Conservation (phyloP, 2,113 vertebrate genomes). For the Ammospiza nelsoni region DNA sequence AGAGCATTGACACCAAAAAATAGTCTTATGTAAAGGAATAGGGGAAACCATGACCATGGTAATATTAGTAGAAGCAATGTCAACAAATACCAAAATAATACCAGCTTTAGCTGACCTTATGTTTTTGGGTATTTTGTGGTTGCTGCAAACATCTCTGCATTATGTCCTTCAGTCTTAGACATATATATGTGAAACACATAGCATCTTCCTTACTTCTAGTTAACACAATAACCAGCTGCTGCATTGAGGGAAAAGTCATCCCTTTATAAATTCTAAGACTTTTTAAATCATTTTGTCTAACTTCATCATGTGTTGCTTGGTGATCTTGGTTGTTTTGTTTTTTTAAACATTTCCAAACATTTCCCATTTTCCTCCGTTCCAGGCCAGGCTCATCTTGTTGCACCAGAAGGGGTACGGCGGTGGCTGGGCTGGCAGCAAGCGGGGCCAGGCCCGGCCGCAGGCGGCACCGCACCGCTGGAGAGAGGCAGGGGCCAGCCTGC, state of each 20-base stretch:
- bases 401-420: accelerated
- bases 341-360: not conserved
- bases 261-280: not conserved
- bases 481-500: too few species aligned
- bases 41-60: accelerated
- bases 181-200: not conserved
- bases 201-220: not conserved
- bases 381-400: too few species aligned
- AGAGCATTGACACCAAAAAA: too few species aligned
- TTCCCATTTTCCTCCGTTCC: not conserved
- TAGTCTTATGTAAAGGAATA: too few species aligned
- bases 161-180: not conserved
- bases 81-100: not conserved
- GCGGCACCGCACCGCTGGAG: accelerated
- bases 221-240: not conserved
- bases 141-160: not conserved
- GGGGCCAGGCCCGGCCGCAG: not conserved
- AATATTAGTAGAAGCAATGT: not conserved
- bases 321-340: not conserved
- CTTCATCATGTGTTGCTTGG: not conserved
- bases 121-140: not conserved
- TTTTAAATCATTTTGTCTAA: not conserved
- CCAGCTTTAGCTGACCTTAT: not conserved
- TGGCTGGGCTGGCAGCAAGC: too few species aligned
- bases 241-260: not conserved